Base-by-base conservation (phyloP, 1,140 invertebrate species). In the Reticulitermes speratus region DNA sequence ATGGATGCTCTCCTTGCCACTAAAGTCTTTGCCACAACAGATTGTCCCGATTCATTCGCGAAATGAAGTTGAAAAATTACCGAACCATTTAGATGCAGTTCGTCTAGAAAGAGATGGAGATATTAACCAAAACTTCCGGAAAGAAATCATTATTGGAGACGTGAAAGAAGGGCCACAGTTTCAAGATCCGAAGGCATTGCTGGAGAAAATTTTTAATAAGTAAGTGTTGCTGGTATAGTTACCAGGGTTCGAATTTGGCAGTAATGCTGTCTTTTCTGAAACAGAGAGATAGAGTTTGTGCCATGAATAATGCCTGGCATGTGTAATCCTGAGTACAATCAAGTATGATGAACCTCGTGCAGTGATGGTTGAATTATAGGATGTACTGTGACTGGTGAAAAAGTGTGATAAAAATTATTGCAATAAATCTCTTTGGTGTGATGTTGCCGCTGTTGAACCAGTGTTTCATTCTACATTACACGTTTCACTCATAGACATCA, bases 131-230 rank as follows among this genome's bases (percentile, higher is more conserved):
- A 85, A 84, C 52, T 84, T 82, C 21, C 52, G 55, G 30, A 83
- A 65, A 23, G 86, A 69, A 19, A 59, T 25, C 0, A 30, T 87
- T 52, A 88, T 90, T 5, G 89, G 90, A 69, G 90, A 87, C 44
- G 86, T 91, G 8, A 88, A 91, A 30, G 44, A 88, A 3, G 90
- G 91, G 48, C 44, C 91, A 69, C 89, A 91, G 21, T 83, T 86
- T 0, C 90, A 92, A 21, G 90, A 92, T 87, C 91, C 92, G 25
- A 90, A 88, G 44, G 89, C 88, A n/a, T 89, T 93, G 44, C 88
- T 94, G 14, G 91, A 92, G 59, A 90, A 92, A 55, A 92, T 93
- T 32, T 94, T 94, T 88, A 88, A 88, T 8, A 91, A 89, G 90
- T 90, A 89, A 88, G 88, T 89, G 87, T 86, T 86, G 84, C 87